Evolutionary conservation across 2,113 vertebrate species (phyloP), one percentile per base, ranked within the genome.

Genomic region (Acrocephalus arundinaceus): DNA sequence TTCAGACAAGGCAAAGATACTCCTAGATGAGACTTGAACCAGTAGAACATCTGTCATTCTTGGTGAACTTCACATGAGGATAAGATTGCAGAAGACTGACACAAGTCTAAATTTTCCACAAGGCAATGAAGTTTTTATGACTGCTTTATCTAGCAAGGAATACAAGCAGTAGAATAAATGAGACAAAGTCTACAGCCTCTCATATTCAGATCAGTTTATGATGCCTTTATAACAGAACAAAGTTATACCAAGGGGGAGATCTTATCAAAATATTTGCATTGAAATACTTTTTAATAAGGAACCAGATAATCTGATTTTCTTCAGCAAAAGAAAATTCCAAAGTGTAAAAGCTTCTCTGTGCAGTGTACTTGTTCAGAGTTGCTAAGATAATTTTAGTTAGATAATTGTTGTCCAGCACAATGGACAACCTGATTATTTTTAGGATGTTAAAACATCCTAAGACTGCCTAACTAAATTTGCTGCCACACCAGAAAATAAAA

Each of bases 121-220:
- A 83, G 59, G 46, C 51, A 62, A 52, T 91, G 48, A 90, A 93
- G 52, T 58, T 93, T 91, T 91, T 90, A 91, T 79, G 59, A 66
- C 48, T 5, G 6, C 55, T 94, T 74, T 70, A 43, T 90, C 72
- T 66, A 83, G 63, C 39, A 70, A 68, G 35, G 28, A 95, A 33
- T 39, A 46, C n/a, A 54, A 83, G 46, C 23, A 31, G 23, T 41
- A 33, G 62, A 76, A 46, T 72, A 79, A 94, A 89, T 62, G 46
- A 89, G 70, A 93, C 74, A 68, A 79, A 70, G 39, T 87, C 15
- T 18, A 8, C 24, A 55, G 55, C 68, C 30, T 81, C 43, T 78
- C 0, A 0, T 70, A 28, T 91, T 77, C 54, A 73, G n/a, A 70
- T 85, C 67, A 59, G 51, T 71, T 73, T 85, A 48, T 15, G 20